Evolutionary conservation across 2,113 vertebrate genomes (phyloP).

Genomic region (Stegastes partitus): DNA sequence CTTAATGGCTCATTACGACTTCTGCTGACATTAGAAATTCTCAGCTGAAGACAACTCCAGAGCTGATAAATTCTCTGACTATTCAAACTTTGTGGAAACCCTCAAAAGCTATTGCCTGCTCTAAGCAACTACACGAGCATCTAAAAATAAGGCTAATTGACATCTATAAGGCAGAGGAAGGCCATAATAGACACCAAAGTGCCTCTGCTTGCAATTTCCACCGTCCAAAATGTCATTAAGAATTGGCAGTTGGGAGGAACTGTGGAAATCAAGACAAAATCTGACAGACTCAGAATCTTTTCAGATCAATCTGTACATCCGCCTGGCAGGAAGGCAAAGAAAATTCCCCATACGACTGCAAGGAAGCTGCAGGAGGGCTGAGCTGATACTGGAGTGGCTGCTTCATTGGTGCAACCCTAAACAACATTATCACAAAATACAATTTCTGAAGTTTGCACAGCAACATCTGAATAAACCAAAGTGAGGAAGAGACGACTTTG

Average conservation of each 20-base stretch:
- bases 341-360: constrained; percentile 10
- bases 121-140: not conserved
- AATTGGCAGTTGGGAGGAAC: not conserved
- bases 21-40: not conserved
- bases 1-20: not conserved
- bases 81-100: not conserved
- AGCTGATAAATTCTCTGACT: not conserved
- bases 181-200: constrained; percentile 3
- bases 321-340: constrained; percentile 1
- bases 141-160: constrained; percentile 27
- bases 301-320: constrained; percentile 13
- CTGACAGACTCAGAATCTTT: not conserved
- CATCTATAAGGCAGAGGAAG: not conserved
- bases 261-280: not conserved
- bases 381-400: not conserved
- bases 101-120: not conserved
- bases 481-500: not conserved
- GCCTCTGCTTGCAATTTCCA: constrained; percentile 5
- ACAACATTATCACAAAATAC: too few species aligned
- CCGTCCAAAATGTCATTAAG: constrained; percentile 21
- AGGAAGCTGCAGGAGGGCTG: not conserved
- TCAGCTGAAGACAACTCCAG: not conserved
- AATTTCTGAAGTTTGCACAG: not conserved
- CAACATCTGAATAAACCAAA: constrained; percentile 1
- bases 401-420: too few species aligned